Base-by-base conservation (phyloP, 2,888 invertebrate species). In the Pseudanteris insignis region DNA sequence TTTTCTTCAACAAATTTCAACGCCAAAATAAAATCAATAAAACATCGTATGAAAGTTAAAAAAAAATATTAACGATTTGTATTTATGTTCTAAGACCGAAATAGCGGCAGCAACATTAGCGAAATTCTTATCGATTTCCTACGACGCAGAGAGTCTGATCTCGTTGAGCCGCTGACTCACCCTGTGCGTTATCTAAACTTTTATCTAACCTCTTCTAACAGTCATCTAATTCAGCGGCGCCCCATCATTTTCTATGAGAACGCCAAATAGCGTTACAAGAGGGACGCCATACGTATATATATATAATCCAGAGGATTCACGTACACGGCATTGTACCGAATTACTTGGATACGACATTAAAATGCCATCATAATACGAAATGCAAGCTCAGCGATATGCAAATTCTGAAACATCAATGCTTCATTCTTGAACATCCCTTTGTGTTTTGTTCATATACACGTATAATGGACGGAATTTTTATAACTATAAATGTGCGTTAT, bases 201-300 rank as follows among this genome's bases (percentile, higher is more conserved):
- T 78, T 77, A 79, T 79, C 79, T 79, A 76, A 70, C 75, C 71
- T 75, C 75, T 78, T 78, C 78, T 76, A 67, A 59, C 74, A 72
- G 70, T 68, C 68, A 74, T 78, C 78, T 78, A 78, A 78, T 78
- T 76, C 72, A 50, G 57, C 67, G 64, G 69, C 71, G 72, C 72
- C 67, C 68, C 73, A 72, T 75, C 69, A 67, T 71, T 74, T 74
- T 73, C 76, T 75, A 75, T 72, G 74, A 76, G 65, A 60, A 63
- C 60, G 65, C 60, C 51, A 58, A 59, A 54, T 59, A 60, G 57
- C 63, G 63, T 61, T 55, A 61, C 41, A 57, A 63, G 60, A 61
- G 65, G 61, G 63, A 63, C 25, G 54, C 38, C 46, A 51, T 28
- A 48, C 34, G 32, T 53, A 34, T 33, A 48, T 34, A 33, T 18